Evolutionary conservation across 2,113 vertebrate species (phyloP), one percentile per base, ranked within the genome.

Genomic region (Platichthys flesus): DNA sequence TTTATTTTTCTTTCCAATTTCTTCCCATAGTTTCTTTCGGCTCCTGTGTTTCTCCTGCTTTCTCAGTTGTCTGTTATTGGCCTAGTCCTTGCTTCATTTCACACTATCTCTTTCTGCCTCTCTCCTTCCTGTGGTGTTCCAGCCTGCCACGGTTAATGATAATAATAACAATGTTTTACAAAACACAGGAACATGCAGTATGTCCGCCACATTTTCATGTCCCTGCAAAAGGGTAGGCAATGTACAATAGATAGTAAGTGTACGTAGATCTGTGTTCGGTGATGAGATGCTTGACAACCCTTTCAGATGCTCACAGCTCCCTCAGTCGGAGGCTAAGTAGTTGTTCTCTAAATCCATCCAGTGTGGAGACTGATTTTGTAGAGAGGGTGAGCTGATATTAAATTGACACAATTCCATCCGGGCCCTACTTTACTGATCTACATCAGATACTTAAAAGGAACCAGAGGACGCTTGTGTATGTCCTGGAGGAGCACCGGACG

Each of bases 301-400:
- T 26, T 18, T 71, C 24, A 31, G 60, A 57, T 62, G 49, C 60
- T 70, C 5, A 20, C 75, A 71, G 68, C 73, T 64, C 13, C 1
- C 24, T 67, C 60, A 60, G 37, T 15, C 4, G 60, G 61, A 55
- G 51, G 24, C 74, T 71, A 80, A 82, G 68, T 40, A 71, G 73
- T 58, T 78, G 62, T 75, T 81, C 31, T 58, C 16, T 62, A 31
- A 83, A 81, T 84, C 71, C 68, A 66, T 70, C n/a, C 5, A 8
- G 2, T 0, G 5, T 63, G 28, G 58, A 65, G 28, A 55, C 23
- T 31, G 54, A 84, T 57, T 28, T 57, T 64, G 21, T 64, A 64
- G 20, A 68, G 55, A 60, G 55, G 58, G 71, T 79, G 61, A 75
- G 61, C 3, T 78, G 74, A 57, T 65, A 76, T 75, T 52, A 58